Base-by-base conservation (phyloP, 1,140 invertebrate species). In the Drosophila biarmipes region DNA sequence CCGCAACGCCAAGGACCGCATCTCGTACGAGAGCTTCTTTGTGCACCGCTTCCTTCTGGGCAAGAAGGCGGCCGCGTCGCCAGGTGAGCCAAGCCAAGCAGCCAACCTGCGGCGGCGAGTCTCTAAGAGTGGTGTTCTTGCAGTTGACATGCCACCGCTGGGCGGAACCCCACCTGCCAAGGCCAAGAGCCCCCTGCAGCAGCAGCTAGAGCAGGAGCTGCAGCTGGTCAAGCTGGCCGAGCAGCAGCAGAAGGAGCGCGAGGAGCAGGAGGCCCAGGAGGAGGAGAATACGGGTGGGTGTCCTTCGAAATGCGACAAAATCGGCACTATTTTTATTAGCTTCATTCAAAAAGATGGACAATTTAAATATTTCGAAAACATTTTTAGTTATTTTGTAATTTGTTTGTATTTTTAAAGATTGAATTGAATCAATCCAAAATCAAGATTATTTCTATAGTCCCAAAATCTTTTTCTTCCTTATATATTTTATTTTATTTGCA, bases 21-120 rank as follows among this genome's bases (percentile, higher is more conserved):
- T 99, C 94, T 96, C 97, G 56, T 99, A 99, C 93, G 97, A 99
- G 78, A 95, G 95, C 59, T 99, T 99, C 93, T 99, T 99, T 93
- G 96, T 95, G 91, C 98, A 99, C 93, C 94, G 96, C 40, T 99
- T 99, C 92, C 93, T 99, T 56, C 95, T 96, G 90, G 94, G 96
- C 55, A 94, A 94, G 10, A 93, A 94, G 67, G 93, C 92, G 12
- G 92, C 93, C 2, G 92, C 84, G 29, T 77, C 90, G 52, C 86
- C 91, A 57, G 90, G 91, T 92, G 78, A 74, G 54, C 27, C 31
- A 31, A 49, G 29, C 5, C 43, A 58, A 43, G 24, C 31, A 43
- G 61, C 62, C 12, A 31, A 35, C 40, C 38, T 42, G 27, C 15
- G 48, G 38, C 38, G 63, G 40, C 35, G 24, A 37, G 34, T 29